phyloP scores from a whole-genome alignment of 2,113 vertebrate species.

The Muntiacus reevesi region DNA sequence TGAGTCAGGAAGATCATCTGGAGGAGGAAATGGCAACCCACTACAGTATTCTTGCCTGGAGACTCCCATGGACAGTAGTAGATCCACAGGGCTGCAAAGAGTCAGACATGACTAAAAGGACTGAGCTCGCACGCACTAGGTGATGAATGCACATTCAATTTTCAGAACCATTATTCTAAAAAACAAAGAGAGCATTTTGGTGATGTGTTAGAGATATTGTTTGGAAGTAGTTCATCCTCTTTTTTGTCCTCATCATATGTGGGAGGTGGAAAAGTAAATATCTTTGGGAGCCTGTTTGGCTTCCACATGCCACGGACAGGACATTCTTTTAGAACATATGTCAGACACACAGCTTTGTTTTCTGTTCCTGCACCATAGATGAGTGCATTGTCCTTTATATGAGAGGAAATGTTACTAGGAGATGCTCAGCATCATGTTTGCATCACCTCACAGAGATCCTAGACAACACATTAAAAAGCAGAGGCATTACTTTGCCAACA shows the following conservation, averaged over 20 bases:
- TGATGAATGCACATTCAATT: background rate
- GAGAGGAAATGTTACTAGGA: constrained; percentile 36
- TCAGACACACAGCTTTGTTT: background rate
- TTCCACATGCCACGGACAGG: background rate
- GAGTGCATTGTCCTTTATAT: background rate
- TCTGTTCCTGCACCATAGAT: background rate
- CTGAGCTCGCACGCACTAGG: accelerated
- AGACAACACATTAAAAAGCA: background rate
- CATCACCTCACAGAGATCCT: background rate
- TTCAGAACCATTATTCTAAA: background rate
- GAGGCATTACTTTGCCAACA: background rate
- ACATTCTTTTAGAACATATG: background rate
- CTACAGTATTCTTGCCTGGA: background rate
- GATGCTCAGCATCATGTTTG: constrained; percentile 51
- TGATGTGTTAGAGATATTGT: background rate
- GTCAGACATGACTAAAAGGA: background rate
- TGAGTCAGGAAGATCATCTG: background rate
- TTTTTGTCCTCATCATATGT: background rate
- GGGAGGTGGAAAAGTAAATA: background rate
- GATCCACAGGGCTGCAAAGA: background rate
- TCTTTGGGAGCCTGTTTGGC: background rate
- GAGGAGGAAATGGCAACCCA: background rate
- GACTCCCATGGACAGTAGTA: background rate
- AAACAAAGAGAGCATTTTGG: background rate
- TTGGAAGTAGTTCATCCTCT: background rate